Percentiles rank a stretch among this genome's conserved stretches.
Evolutionary conservation across 2,797 vertebrate species (phyloP).

Genomic region (Phrynocephalus forsythii): DNA sequence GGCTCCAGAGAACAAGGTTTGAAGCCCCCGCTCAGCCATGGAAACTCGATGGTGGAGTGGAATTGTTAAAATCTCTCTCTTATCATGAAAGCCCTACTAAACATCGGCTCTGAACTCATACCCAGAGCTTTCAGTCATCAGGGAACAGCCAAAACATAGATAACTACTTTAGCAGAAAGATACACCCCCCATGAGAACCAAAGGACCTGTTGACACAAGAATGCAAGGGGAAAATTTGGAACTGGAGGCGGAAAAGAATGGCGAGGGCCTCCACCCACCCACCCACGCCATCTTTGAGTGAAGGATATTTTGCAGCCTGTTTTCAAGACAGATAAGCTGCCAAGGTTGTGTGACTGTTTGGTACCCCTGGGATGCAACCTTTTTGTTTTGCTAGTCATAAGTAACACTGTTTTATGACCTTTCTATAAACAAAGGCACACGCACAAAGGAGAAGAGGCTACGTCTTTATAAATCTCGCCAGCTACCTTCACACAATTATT

Average conservation of each 20-base stretch:
- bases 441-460: not conserved
- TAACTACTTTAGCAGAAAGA: not conserved
- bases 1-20: too few relatives aligned
- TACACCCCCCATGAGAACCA: not conserved
- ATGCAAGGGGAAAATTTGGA: not conserved
- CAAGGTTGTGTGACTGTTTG: not conserved
- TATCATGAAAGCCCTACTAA: too few relatives aligned
- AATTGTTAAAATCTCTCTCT: too few relatives aligned
- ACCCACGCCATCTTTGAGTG: not conserved
- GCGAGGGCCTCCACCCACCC: too few relatives aligned
- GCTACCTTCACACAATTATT: not conserved
- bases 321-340: not conserved
- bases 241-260: not conserved
- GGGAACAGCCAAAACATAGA: not conserved
- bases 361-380: not conserved
- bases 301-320: not conserved
- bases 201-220: not conserved
- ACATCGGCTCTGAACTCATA: too few relatives aligned
- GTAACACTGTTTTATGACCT: not conserved
- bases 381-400: not conserved
- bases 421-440: not conserved
- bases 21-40: too few relatives aligned
- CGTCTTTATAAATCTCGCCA: not conserved
- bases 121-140: too few relatives aligned
- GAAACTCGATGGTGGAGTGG: too few relatives aligned